These are phyloP conservation scores for Bovichtus variegatus DNA, from an alignment of 2,797 vertebrate genomes.

Conservation along the genomic window DNA sequence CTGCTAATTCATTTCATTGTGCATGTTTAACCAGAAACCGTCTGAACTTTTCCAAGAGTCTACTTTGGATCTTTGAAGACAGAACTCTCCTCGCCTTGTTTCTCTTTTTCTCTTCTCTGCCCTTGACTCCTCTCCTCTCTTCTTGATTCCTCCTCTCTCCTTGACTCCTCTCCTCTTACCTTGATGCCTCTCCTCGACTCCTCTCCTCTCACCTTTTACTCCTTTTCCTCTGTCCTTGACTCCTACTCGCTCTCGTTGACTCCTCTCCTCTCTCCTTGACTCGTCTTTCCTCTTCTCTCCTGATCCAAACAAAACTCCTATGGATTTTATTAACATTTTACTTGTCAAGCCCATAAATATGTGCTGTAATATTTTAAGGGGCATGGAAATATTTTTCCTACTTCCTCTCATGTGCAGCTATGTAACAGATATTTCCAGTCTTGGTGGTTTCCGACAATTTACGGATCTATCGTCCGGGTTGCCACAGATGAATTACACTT, in stretches of 20 bases:
- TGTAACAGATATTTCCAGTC: constrained; percentile 57
- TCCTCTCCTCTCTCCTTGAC: not conserved
- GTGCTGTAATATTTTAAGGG: constrained; percentile 43
- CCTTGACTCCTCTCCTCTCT: not conserved
- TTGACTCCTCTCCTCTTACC: not conserved
- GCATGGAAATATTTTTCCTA: constrained; percentile 47
- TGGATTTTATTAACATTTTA: constrained; percentile 22
- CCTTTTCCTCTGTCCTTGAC: no score
- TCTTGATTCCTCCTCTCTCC: not conserved
- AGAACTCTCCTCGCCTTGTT: not conserved
- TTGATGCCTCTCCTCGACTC: not conserved
- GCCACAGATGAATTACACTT: constrained; percentile 43
- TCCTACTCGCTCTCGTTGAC: not conserved
- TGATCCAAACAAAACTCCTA: constrained; percentile 32
- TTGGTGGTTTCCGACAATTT: constrained; percentile 55
- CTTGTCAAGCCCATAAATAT: constrained; percentile 18
- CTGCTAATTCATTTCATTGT: constrained; percentile 58
- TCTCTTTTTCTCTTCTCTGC: not conserved
- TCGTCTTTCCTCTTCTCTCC: not conserved
- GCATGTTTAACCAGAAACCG: constrained; percentile 45
- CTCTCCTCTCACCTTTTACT: not conserved
- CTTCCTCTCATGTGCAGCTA: constrained; percentile 25
- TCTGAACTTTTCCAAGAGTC: constrained; percentile 54
- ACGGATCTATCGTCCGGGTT: constrained; percentile 33
- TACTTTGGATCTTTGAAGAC: constrained; percentile 33